A percentile compares a stretch with the other conserved stretches of the same genome.
phyloP scores from a whole-genome alignment of 2,888 invertebrate species.

The Hydriomena furcata region DNA sequence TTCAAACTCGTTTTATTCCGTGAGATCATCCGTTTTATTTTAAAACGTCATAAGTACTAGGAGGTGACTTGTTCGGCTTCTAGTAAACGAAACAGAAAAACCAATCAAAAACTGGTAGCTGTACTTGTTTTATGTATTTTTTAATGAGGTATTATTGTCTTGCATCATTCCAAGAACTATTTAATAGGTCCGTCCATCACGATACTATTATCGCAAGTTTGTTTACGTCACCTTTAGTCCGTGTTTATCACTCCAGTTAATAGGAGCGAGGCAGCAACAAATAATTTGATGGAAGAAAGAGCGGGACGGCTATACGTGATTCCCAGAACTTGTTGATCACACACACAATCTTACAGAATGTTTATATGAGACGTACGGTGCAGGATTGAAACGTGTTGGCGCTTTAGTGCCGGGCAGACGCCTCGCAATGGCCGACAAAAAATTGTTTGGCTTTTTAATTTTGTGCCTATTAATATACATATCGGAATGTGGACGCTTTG shows the following conservation, averaged over 20 bases:
- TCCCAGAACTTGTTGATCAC: conserved; percentile 44
- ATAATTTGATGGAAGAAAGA: conserved; percentile 17
- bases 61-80: no score
- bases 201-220: conserved; percentile 27
- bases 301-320: conserved; percentile 36
- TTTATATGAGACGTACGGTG: conserved; percentile 42
- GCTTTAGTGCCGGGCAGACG: conserved; percentile 37
- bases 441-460: conserved; percentile 61
- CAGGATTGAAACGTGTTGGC: conserved; percentile 40
- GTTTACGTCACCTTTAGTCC: conserved; percentile 46
- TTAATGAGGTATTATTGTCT: neutral
- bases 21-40: no score
- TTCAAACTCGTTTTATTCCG: neutral
- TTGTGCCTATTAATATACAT: conserved; percentile 48
- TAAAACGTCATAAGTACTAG: no score
- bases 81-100: no score
- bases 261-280: conserved; percentile 29
- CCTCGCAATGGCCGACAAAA: conserved; percentile 60
- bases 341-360: conserved; percentile 27
- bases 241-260: conserved; percentile 35
- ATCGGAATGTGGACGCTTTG: conserved; percentile 45
- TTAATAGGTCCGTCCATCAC: conserved; percentile 22
- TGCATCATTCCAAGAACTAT: neutral
- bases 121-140: no score
- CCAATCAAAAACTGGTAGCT: no score